A percentile compares a stretch with the other conserved stretches of the same genome.
Conservation (phyloP, 2,888 invertebrate species). For the Chrysina gloriosa region DNA sequence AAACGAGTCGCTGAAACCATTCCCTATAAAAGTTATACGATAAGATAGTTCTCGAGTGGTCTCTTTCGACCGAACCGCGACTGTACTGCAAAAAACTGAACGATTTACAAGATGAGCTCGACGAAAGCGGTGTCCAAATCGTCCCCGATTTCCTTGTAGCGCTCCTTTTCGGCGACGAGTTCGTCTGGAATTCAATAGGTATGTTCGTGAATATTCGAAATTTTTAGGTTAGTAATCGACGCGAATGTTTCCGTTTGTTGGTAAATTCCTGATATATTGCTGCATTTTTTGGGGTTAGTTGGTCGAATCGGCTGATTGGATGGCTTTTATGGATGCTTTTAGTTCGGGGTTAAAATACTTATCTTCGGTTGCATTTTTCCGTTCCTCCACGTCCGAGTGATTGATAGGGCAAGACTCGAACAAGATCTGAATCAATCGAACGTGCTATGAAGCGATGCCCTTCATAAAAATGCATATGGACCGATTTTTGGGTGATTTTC, state of each 20-base stretch:
- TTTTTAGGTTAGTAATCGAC: neutral
- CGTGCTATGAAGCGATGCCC: no score
- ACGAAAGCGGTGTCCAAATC: constrained; percentile 99
- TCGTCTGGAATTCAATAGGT: constrained; percentile 78
- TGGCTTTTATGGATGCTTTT: no score
- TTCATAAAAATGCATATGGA: no score
- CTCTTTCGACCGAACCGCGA: neutral
- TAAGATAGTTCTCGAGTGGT: constrained; percentile 35
- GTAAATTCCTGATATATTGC: neutral
- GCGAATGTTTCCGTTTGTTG: neutral
- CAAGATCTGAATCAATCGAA: no score
- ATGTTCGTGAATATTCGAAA: neutral
- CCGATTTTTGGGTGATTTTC: no score
- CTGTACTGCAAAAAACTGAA: neutral
- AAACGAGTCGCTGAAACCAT: constrained; percentile 50
- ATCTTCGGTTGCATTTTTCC: no score
- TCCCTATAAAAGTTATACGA: constrained; percentile 7
- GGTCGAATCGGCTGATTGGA: no score
- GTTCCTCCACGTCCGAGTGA: no score
- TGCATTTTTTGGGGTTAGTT: neutral
- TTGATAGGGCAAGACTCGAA: no score
- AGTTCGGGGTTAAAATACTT: no score
- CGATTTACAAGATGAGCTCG: constrained; percentile 78
- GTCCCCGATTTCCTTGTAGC: constrained; percentile 99
- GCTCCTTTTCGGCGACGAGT: constrained; percentile 97